phyloP scores from a whole-genome alignment of 2,888 invertebrate genomes.

The Cheilosia pagana region DNA sequence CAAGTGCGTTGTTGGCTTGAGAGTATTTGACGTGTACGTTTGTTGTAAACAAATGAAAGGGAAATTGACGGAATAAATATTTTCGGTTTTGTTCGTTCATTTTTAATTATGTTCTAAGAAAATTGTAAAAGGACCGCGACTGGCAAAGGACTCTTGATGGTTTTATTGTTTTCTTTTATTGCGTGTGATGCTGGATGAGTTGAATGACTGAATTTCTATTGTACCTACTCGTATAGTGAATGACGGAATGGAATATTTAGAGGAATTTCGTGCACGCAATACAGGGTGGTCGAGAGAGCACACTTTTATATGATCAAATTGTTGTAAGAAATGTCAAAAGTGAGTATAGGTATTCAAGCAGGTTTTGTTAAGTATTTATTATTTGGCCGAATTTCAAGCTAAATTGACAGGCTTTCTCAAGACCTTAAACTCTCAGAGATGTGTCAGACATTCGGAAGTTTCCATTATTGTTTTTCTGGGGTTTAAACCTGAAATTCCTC shows the following conservation, averaged over 20 bases:
- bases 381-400: too few species aligned
- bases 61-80: not conserved
- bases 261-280: not conserved
- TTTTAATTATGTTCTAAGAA: conserved; percentile 23
- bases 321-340: not conserved
- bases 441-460: too few species aligned
- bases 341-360: too few species aligned
- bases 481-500: too few species aligned
- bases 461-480: too few species aligned
- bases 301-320: not conserved
- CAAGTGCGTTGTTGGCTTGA: conserved; percentile 20
- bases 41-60: conserved; percentile 2
- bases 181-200: conserved; percentile 42
- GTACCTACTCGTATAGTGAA: not conserved
- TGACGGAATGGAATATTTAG: not conserved
- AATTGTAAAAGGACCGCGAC: conserved; percentile 10
- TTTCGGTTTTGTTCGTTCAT: not conserved
- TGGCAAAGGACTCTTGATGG: conserved; percentile 10
- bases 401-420: too few species aligned
- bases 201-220: conserved; percentile 23
- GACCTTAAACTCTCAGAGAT: too few species aligned
- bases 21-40: not conserved
- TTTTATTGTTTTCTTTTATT: conserved; percentile 27
- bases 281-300: not conserved
- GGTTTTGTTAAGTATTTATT: too few species aligned